Evolutionary conservation across 2,113 vertebrate species (phyloP).

Genomic region (Tragelaphus imberbis): DNA sequence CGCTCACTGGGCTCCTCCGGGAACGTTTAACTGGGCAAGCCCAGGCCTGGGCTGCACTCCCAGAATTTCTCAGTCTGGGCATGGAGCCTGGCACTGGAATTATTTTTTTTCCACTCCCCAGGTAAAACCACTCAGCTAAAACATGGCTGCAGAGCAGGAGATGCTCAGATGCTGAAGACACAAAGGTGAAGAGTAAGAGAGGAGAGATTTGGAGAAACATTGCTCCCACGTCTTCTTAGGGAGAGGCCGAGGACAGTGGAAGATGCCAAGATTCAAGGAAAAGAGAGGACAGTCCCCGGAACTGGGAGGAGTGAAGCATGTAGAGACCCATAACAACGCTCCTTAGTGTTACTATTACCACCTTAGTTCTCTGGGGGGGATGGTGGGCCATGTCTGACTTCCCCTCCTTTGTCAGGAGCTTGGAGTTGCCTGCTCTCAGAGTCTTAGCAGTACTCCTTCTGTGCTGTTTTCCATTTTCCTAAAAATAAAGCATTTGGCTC

Average conservation of each 20-base stretch:
- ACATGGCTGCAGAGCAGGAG: not conserved
- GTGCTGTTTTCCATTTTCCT: not conserved
- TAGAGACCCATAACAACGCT: not conserved
- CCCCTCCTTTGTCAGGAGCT: not conserved
- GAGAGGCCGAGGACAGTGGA: not conserved
- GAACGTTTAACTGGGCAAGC: too few species aligned
- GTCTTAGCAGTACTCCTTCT: not conserved
- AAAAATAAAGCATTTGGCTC: not conserved
- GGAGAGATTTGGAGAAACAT: not conserved
- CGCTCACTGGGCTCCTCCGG: not conserved
- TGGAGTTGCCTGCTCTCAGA: not conserved
- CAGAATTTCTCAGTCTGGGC: not conserved
- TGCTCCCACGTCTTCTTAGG: not conserved
- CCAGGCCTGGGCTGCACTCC: not conserved
- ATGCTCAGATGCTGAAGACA: not conserved
- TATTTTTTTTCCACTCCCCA: not conserved
- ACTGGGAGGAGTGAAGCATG: not conserved
- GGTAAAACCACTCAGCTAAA: not conserved
- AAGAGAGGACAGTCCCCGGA: not conserved
- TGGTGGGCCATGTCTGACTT: not conserved
- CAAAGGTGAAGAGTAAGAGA: not conserved
- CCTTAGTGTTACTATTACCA: fast-evolving
- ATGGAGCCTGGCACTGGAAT: not conserved
- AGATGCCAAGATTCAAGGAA: not conserved
- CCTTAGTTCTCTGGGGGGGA: fast-evolving